A percentile compares a stretch with the other conserved stretches of the same genome.
Conservation (phyloP, 2,113 vertebrate species). For the Hydrochoerus hydrochaeris region DNA sequence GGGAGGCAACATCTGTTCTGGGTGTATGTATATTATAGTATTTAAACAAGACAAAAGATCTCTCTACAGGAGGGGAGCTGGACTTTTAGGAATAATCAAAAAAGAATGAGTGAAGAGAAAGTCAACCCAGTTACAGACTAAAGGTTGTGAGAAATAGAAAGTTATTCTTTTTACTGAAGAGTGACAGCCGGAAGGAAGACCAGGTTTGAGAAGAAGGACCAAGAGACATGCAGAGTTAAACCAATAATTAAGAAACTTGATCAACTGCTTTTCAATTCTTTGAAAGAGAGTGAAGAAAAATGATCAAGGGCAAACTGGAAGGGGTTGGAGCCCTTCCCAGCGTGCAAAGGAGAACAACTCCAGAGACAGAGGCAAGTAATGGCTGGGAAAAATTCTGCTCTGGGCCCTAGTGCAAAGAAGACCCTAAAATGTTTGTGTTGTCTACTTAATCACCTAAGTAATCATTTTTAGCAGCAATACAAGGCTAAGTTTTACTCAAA, state of each 20-base stretch:
- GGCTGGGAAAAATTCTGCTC: neutral
- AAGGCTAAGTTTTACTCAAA: neutral
- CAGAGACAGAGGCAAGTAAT: neutral
- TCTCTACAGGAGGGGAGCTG: neutral
- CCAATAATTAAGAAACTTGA: neutral
- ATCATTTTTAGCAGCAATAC: neutral
- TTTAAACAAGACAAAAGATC: neutral
- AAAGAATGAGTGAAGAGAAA: neutral
- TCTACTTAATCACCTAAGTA: neutral
- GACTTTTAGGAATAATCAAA: neutral
- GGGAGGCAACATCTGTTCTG: neutral
- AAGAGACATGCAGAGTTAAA: neutral
- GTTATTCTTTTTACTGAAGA: neutral
- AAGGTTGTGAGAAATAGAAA: neutral
- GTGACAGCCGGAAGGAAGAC: neutral
- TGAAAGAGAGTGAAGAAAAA: neutral
- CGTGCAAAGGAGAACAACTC: neutral
- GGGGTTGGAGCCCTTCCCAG: neutral
- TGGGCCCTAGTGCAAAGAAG: neutral
- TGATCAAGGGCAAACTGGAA: neutral
- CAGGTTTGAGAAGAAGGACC: neutral
- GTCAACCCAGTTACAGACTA: neutral
- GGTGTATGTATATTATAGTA: neutral
- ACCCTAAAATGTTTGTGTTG: neutral
- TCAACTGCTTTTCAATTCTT: neutral